Percentiles rank a stretch among this genome's conserved stretches.
Conservation (phyloP, 1,140 invertebrate species). For the Augochlora pura region DNA sequence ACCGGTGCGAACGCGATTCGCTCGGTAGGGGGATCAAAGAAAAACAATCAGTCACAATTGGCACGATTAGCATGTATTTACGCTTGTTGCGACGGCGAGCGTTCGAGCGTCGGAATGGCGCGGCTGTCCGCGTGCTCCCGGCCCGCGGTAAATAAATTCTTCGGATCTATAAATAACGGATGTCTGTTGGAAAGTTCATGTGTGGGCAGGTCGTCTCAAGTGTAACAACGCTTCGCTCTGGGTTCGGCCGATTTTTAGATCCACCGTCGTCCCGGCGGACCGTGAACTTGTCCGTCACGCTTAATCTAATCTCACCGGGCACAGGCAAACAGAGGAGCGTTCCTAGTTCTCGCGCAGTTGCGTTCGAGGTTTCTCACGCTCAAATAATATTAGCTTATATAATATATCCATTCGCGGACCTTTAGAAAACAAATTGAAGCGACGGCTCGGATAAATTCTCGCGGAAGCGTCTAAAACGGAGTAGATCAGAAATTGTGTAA, state of each 20-base stretch:
- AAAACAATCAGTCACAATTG: constrained; percentile 26
- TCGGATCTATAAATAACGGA: constrained; percentile 48
- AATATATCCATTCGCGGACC: no score
- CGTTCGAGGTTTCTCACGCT: no score
- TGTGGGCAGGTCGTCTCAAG: constrained; percentile 28
- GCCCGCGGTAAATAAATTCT: constrained; percentile 33
- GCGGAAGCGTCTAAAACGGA: no score
- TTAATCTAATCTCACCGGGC: not conserved
- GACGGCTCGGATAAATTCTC: no score
- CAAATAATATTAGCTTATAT: no score
- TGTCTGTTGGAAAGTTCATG: constrained; percentile 49
- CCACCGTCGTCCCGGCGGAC: no score
- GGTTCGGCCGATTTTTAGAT: not conserved
- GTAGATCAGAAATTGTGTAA: no score
- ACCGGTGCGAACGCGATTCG: not conserved
- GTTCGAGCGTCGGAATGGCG: not conserved
- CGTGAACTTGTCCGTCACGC: not conserved
- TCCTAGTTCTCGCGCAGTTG: no score
- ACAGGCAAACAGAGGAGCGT: no score
- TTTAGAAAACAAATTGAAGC: no score
- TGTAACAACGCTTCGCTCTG: constrained; percentile 21
- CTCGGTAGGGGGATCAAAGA: not conserved
- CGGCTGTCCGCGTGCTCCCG: not conserved
- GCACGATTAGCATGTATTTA: constrained; percentile 36
- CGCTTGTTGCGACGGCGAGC: constrained; percentile 1